Conservation (phyloP, 2,888 invertebrate species). For the Heliconius hortense region DNA sequence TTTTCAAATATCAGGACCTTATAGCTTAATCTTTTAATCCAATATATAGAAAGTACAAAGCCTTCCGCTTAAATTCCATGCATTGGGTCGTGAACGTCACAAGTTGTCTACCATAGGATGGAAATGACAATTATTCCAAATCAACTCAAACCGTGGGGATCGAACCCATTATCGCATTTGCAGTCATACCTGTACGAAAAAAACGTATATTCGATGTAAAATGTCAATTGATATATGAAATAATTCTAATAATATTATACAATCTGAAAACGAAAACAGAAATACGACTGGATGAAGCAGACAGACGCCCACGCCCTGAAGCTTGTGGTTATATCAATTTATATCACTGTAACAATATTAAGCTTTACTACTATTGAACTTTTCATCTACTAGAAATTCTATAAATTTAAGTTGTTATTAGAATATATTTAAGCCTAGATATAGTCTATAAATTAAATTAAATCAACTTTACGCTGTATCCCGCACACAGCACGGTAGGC, state of each 20-base stretch:
- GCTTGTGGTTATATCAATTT: conserved; percentile 3
- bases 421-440: neutral
- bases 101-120: neutral
- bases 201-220: neutral
- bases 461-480: no score
- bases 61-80: no score
- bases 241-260: neutral
- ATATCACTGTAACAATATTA: conserved; percentile 9
- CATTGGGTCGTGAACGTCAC: no score
- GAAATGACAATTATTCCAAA: neutral
- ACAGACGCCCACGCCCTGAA: neutral
- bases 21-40: no score
- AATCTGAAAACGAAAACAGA: neutral
- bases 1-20: no score
- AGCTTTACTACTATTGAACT: neutral
- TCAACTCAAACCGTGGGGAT: neutral
- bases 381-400: neutral
- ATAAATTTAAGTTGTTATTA: neutral
- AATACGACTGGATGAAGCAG: neutral
- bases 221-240: neutral
- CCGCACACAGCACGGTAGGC: no score
- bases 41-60: no score
- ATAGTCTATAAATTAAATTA: no score
- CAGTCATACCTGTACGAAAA: neutral
- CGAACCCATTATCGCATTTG: neutral